These are phyloP conservation scores for Agrenia bidenticulata DNA, from an alignment of 2,888 invertebrate genomes.

Conservation along the genomic window DNA sequence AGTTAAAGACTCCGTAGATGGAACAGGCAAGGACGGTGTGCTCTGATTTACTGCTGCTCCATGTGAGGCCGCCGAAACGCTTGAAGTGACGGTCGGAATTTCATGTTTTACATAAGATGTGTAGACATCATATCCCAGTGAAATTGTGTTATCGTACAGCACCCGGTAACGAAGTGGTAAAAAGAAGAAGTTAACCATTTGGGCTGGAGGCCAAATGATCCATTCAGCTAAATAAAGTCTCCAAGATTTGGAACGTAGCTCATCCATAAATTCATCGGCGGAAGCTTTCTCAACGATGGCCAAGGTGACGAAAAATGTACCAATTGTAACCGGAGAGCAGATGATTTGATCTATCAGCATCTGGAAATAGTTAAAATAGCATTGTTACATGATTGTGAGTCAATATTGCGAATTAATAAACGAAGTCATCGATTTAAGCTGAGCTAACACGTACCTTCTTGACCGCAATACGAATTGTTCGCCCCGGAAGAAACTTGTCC, in stretches of 20 bases:
- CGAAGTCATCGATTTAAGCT: too few species aligned
- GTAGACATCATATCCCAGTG: constrained; percentile 81
- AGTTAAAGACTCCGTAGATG: too few species aligned
- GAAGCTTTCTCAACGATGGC: constrained; percentile 70
- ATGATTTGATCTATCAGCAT: constrained; percentile 77
- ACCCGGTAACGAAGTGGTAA: constrained; percentile 80
- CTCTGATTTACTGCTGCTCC: not conserved
- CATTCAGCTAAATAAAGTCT: constrained; percentile 81
- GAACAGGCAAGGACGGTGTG: too few species aligned
- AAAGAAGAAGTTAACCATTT: constrained; percentile 87
- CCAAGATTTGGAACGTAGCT: constrained; percentile 73
- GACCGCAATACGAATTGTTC: constrained; percentile 65
- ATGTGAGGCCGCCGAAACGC: not conserved
- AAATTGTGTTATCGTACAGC: constrained; percentile 80
- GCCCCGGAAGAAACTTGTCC: constrained; percentile 71
- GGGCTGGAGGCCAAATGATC: constrained; percentile 90
- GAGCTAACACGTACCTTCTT: constrained; percentile 72
- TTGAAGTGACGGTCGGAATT: constrained; percentile 26
- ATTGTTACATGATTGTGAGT: too few species aligned
- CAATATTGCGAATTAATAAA: too few species aligned
- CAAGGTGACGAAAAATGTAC: constrained; percentile 74
- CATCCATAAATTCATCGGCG: constrained; percentile 64
- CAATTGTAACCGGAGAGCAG: constrained; percentile 77
- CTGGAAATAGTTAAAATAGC: constrained; percentile 28
- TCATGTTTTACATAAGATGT: constrained; percentile 76